Conservation (phyloP, 53 echinoderm and acorn worm genomes). For the Paracentrotus lividus region DNA sequence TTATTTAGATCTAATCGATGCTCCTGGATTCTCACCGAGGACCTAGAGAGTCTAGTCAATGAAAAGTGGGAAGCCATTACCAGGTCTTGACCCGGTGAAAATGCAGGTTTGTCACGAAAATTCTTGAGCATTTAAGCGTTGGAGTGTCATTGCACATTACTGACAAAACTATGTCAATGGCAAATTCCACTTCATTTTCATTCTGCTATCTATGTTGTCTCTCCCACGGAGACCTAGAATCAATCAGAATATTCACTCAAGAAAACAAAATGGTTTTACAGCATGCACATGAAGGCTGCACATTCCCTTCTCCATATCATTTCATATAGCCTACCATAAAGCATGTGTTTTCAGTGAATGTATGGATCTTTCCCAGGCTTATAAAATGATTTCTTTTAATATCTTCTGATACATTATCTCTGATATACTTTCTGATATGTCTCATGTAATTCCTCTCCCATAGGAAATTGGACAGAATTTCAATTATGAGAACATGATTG, state of each 20-base stretch:
- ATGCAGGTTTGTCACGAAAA: background rate
- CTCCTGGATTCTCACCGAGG: background rate
- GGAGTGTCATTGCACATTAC: background rate
- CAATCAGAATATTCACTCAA: background rate
- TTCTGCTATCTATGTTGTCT: background rate
- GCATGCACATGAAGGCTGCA: background rate
- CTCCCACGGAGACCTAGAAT: background rate
- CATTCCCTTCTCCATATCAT: background rate
- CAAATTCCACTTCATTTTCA: background rate
- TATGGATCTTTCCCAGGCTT: background rate
- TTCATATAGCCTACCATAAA: background rate
- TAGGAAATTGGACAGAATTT: background rate
- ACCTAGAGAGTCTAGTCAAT: slow-evolving; percentile 18
- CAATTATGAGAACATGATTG: background rate
- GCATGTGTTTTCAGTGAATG: background rate
- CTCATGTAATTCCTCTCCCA: background rate
- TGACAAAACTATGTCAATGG: background rate
- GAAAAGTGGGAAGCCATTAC: slow-evolving; percentile 4
- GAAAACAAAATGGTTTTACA: background rate
- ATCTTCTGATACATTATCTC: background rate
- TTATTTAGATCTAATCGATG: slow-evolving; percentile 43
- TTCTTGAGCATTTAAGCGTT: no score
- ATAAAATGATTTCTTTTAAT: background rate
- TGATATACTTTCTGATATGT: background rate
- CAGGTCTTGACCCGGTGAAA: slow-evolving; percentile 24